Base-by-base conservation (phyloP, 1,140 invertebrate genomes). In the Tetramorium alpestre region DNA sequence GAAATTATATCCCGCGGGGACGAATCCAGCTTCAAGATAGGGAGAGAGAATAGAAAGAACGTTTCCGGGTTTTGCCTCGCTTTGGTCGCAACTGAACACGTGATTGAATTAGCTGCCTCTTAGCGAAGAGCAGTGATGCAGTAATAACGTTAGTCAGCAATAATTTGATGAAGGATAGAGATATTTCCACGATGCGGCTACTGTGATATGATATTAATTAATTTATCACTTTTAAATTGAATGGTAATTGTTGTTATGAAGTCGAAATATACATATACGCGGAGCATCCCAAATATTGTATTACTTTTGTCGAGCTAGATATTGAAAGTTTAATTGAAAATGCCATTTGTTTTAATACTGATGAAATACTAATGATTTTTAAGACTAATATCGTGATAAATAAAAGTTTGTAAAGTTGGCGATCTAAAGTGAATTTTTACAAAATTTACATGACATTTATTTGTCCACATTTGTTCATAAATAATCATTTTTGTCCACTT, bases 41-140 rank as follows among this genome's bases (percentile, higher is more conserved):
- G 11, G 47, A 54, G 25, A 44, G 54, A 54, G 25, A 73, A 72
- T 60, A 18, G 80, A 73, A 49, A 58, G 44, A 84, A 49, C 67
- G 18, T 82, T 82, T 82, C 54, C 18, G 67, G 49, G 25, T 33
- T 84, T 84, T 54, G 69, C 54, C n/a, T 49, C 69, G 25, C 69
- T 84, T 60, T 49, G 47, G 69, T 60, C 38, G 47, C 60, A 33
- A 47, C 47, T 54, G 87, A 88, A 82, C 86, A 60, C 58, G 41
- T 81, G 85, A 87, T 87, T 80, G 54, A 89, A 88, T 89, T 89
- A 89, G 58, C 60, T 18, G 67, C 41, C 69, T 84, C 80, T 84
- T 84, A 84, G 54, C 54, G 33, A 67, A 47, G 41, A 25, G 13
- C 44, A 49, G 11, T 62, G 60, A 51, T 58, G 25, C 60, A 56